Conservation (phyloP, 1,140 invertebrate genomes). For the Aphaenogaster ashmeadi region DNA sequence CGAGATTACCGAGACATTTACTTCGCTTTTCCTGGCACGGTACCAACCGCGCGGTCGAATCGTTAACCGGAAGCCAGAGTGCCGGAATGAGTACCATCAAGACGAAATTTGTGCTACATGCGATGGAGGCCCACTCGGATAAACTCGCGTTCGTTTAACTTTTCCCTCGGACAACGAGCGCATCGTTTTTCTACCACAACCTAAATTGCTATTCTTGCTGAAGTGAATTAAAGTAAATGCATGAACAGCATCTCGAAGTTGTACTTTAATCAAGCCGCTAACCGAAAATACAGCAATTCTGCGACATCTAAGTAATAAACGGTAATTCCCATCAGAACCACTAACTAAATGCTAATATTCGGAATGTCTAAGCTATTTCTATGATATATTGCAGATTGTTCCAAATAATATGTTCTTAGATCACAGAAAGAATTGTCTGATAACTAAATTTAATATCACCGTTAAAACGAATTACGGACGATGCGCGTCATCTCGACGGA, state of each 20-base stretch:
- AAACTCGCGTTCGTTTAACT: constrained; percentile 55
- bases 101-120: constrained; percentile 57
- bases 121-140: constrained; percentile 30
- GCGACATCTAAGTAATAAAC: not conserved
- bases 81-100: constrained; percentile 54
- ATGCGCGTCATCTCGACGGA: constrained; percentile 17
- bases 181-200: constrained; percentile 24
- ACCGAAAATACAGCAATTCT: not conserved
- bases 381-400: not conserved
- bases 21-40: constrained; percentile 53
- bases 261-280: not conserved
- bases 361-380: not conserved
- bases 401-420: not conserved
- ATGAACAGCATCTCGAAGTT: not conserved
- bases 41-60: constrained; percentile 34
- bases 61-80: constrained; percentile 59
- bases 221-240: constrained; percentile 31
- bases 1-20: constrained; percentile 50
- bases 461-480: not conserved
- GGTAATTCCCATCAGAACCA: not conserved
- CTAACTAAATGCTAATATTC: not conserved
- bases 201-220: constrained; percentile 2
- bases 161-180: constrained; percentile 23
- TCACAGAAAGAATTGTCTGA: constrained; percentile 2
- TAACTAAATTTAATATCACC: not conserved